Base-by-base conservation (phyloP, 2,888 invertebrate genomes). In the Epinotia ramella region DNA sequence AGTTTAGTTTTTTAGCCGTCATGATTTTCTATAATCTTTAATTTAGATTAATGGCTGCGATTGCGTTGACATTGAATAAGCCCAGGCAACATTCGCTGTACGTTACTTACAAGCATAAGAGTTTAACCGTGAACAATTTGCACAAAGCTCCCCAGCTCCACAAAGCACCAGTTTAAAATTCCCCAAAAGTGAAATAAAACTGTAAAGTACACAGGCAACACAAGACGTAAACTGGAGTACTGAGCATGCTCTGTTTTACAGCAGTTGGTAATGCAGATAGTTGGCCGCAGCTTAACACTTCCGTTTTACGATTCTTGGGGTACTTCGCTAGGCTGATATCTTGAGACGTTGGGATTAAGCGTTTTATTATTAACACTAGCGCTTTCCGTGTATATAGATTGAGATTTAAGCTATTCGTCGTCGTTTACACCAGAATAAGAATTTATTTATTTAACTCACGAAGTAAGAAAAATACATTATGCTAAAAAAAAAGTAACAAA, bases 181-280 rank as follows among this genome's bases (percentile, higher is more conserved):
- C 70, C 75, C 75, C 70, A 75, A 70, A 75, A 75, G 75, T 75
- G 70, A 75, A 75, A 75, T 71, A 75, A 75, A 75, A 75, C 75
- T 69, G 13, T 59, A 40, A 53, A 64, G 62, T 62, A 59, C 33
- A 59, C 49, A 44, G 74, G 44, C 59, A 75, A 75, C 75, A 71
- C 56, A 56, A 68, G 74, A 70, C 69, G 69, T 74, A 70, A 74
- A 74, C 69, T 33, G 57, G 28, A 65, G 64, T 65, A 65, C 71
- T 76, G 46, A 76, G 67, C 71, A 67, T 66, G 66, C 62, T 24
- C 53, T 68, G 71, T 76, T 76, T 76, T 72, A 76, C 76, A 72
- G 20, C 72, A 63, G 59, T 76, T 76, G 65, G 72, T 67, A 72
- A 75, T 75, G 69, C 33, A 57, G 71, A 72, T 76, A 71, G 76